phyloP scores from a whole-genome alignment of 64 coral and sea anemone genomes.

The Acropora yongei region DNA sequence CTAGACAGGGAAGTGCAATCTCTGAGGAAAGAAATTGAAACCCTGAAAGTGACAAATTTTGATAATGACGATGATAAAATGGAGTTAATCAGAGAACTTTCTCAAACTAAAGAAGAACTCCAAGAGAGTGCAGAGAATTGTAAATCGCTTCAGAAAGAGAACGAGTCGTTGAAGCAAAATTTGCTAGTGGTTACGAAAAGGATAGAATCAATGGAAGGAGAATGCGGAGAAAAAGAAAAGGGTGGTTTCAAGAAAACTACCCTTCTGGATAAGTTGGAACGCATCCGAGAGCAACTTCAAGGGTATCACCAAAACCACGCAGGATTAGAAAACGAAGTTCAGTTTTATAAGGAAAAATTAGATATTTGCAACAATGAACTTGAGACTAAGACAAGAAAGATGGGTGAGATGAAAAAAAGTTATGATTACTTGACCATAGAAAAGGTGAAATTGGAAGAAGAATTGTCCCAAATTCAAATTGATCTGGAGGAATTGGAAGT shows the following conservation, averaged over 20 bases:
- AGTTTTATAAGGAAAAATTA: constrained; percentile 23
- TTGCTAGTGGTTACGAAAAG: constrained; percentile 2
- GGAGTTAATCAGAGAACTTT: constrained; percentile 3
- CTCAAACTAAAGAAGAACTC: constrained; percentile 12
- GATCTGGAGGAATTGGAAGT: background rate
- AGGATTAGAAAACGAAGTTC: constrained; percentile 42
- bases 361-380: constrained; percentile 12
- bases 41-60: background rate
- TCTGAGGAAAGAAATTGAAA: background rate
- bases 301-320: constrained; percentile 2
- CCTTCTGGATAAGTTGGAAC: constrained; percentile 2
- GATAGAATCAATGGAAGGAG: background rate
- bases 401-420: background rate
- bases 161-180: constrained; percentile 22
- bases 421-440: background rate
- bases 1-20: constrained; percentile 11
- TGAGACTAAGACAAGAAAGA: background rate
- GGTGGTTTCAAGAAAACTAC: background rate
- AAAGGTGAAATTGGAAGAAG: background rate
- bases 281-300: constrained; percentile 1
- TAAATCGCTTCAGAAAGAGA: constrained; percentile 7
- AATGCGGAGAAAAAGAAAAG: background rate
- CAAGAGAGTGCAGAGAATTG: constrained; percentile 1
- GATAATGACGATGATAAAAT: background rate
- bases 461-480: background rate